phyloP scores from a whole-genome alignment of 2,113 vertebrate genomes.

The Lipophrys pholis region DNA sequence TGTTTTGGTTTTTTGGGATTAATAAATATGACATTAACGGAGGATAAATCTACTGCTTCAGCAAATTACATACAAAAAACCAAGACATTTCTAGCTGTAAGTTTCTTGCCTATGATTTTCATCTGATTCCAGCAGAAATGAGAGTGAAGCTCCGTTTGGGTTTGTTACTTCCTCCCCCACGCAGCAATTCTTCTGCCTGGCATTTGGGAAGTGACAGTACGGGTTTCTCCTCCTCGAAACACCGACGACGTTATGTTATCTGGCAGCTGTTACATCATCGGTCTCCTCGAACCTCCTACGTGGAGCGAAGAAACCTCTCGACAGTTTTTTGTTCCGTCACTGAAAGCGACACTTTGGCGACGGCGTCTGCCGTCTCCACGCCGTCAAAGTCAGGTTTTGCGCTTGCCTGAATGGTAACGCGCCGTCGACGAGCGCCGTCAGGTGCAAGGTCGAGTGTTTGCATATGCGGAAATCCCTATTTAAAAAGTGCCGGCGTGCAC shows the following conservation, averaged over 20 bases:
- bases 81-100: no score
- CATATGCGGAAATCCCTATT: not conserved
- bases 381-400: not conserved
- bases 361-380: not conserved
- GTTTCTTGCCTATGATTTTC: no score
- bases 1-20: no score
- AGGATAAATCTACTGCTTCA: no score
- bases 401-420: not conserved
- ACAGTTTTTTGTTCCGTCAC: conserved; percentile 7
- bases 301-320: conserved; percentile 4
- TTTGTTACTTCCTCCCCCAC: not conserved
- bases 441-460: not conserved
- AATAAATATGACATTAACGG: no score
- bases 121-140: not conserved
- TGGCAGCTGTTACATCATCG: conserved; percentile 66
- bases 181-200: conserved; percentile 9
- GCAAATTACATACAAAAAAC: no score
- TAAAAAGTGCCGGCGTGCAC: no score
- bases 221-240: conserved; percentile 17
- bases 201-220: conserved; percentile 50
- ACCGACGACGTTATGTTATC: conserved; percentile 40
- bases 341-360: conserved; percentile 9
- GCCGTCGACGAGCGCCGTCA: not conserved
- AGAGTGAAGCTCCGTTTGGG: not conserved
- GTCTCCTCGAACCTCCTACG: conserved; percentile 14